Base-by-base conservation (phyloP, 2,888 invertebrate genomes). In the Eupithecia subfuscata region DNA sequence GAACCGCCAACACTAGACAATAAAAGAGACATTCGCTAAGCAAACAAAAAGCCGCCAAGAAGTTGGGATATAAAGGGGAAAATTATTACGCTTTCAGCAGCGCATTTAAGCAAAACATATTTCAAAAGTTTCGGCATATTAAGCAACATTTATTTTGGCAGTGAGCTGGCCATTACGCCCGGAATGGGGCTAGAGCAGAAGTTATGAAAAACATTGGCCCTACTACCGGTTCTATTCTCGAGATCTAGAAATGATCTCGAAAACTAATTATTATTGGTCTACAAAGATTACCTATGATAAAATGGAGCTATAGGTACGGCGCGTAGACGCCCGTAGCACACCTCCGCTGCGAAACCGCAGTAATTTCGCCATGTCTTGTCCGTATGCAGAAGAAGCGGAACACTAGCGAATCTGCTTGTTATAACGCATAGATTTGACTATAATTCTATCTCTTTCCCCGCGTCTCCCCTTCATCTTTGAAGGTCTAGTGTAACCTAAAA, bases 131-230 rank as follows among this genome's bases (percentile, higher is more conserved):
- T 93, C 90, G 88, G 90, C 92, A 91, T 94, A 94, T 94, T 94
- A 94, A 92, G 94, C 92, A 93, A 93, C 93, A 94, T 94, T 94
- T 94, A 93, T 94, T 95, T 94, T 95, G 95, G 95, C 94, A 94
- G 92, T 90, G 92, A 91, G 92, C 91, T 86, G 87, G 87, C 93
- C 89, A 92, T 94, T 94, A 93, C 89, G 88, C 85, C 75, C 84
- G 82, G 87, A 86, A 87, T 84, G 86, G 82, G 84, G 83, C 82
- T 81, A 80, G 82, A 83, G 86, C 84, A 81, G 84, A 84, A 88
- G 87, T 89, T 91, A 90, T 90, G 91, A 90, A 89, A 90, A 92
- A 90, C 87, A 87, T 84, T 77, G 81, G 71, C 81, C 82, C 75
- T 90, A 91, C 91, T 78, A 88, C 68, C 78, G 30, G 52, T 22